Evolutionary conservation across 37 sponge, comb jelly and placozoan genomes (phyloP), one percentile per base, ranked within the genome.

Genomic region (Hormiphora californensis): DNA sequence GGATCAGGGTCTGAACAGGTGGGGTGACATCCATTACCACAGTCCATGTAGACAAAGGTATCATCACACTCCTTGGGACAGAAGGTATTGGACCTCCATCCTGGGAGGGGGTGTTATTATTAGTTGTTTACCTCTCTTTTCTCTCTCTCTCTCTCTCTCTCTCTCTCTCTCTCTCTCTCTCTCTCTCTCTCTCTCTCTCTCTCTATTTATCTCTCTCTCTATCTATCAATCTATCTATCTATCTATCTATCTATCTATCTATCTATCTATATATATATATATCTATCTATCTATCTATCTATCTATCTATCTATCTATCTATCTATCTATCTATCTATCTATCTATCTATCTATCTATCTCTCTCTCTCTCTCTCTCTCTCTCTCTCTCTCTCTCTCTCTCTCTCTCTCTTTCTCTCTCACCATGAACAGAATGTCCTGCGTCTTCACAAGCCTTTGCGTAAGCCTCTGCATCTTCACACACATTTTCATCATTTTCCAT

Each of bases 41-140:
- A 65, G 35, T 11, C 9, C 4, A 36, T 39, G 35, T 36, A 65
- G 8, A 65, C 67, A 2, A 65, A 33, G 7, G 67, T 33, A 27
- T 27, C 67, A 36, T 36, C 38, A 33, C 67, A 65, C 37, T 65
- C 67, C 67, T 36, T 65, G 38, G 67, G 67, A 28, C 67, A 65
- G 67, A 65, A 65, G 8, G 67, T 36, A 11, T 4, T 32, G 9
- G 67, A 19, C 35, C 67, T 65, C 67, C 67, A 65, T 7, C 67
- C 67, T 65, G 67, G n/a, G n/a, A n/a, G n/a, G n/a, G n/a, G n/a
- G n/a, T n/a, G n/a, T n/a, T n/a, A n/a, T n/a, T n/a, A n/a, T n/a
- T n/a, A n/a, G n/a, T n/a, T n/a, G n/a, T n/a, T n/a, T n/a, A n/a
- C n/a, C n/a, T n/a, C n/a, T n/a, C n/a, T n/a, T n/a, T n/a, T n/a